phyloP scores from a whole-genome alignment of 2,113 vertebrate species.

The Upupa epops region DNA sequence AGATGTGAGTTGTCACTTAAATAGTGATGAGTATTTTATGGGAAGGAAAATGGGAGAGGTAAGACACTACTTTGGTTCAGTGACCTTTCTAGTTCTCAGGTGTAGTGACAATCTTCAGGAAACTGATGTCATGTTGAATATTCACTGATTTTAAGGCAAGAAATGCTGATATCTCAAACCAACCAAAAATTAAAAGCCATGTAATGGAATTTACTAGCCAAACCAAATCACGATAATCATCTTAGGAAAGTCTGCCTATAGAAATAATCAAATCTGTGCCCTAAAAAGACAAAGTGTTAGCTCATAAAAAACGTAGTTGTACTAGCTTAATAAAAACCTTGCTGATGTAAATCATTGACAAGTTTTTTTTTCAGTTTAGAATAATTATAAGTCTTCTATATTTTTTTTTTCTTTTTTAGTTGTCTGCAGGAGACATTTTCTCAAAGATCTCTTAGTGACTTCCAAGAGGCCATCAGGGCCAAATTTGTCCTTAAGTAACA shows the following conservation, averaged over 20 bases:
- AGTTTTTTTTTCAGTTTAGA: neutral
- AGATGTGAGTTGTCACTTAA: neutral
- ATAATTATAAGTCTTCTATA: neutral
- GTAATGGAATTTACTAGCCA: neutral
- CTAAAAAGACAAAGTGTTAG: neutral
- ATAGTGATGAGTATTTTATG: neutral
- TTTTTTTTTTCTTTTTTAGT: neutral
- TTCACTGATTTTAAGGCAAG: neutral
- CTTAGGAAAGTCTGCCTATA: neutral
- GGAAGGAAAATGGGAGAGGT: neutral
- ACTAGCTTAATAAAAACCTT: neutral
- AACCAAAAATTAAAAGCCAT: neutral
- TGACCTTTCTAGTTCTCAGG: neutral
- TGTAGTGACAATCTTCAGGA: neutral
- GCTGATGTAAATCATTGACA: neutral
- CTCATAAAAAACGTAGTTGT: neutral
- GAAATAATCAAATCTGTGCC: neutral
- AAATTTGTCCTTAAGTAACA: constrained; percentile 11
- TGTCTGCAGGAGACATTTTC: neutral
- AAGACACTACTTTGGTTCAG: neutral
- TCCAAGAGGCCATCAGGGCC: neutral
- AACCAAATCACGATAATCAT: neutral
- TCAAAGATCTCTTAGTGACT: neutral
- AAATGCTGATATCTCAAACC: neutral
- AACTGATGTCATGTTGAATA: neutral